Conservation (phyloP, 30 jellyfish, hydroid and myxozoan species). For the Turritopsis dohrnii region DNA sequence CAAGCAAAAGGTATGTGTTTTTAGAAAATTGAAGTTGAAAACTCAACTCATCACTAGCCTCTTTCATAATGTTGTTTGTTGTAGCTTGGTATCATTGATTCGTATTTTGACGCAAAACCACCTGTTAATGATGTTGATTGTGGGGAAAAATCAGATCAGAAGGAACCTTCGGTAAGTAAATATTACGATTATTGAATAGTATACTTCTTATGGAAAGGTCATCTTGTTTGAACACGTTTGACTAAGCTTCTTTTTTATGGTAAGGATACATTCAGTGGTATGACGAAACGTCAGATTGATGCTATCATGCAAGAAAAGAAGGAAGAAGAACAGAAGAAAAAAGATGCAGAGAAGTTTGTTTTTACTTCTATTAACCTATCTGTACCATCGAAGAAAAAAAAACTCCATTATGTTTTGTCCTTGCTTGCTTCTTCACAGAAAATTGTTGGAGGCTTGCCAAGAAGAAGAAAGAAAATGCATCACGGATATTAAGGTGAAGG, state of each 20-base stretch:
- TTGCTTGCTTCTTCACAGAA: not conserved
- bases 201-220: no score
- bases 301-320: slow-evolving; percentile 56
- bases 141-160: not conserved
- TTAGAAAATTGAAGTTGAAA: no score
- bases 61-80: not conserved
- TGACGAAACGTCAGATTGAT: slow-evolving; percentile 60
- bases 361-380: not conserved
- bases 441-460: not conserved
- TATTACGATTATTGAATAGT: no score
- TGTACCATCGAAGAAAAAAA: no score
- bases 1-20: not conserved
- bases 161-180: not conserved
- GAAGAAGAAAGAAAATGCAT: not conserved
- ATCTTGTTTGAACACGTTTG: no score
- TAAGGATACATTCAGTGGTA: slow-evolving; percentile 43
- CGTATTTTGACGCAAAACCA: not conserved
- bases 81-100: not conserved
- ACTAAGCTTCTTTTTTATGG: slow-evolving; percentile 21
- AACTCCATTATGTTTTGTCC: not conserved
- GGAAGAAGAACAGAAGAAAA: slow-evolving; percentile 55
- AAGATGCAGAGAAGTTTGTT: slow-evolving; percentile 59
- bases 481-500: not conserved
- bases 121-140: not conserved
- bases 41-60: not conserved